phyloP scores from a whole-genome alignment of 2,797 vertebrate genomes.

The Balearica regulorum region DNA sequence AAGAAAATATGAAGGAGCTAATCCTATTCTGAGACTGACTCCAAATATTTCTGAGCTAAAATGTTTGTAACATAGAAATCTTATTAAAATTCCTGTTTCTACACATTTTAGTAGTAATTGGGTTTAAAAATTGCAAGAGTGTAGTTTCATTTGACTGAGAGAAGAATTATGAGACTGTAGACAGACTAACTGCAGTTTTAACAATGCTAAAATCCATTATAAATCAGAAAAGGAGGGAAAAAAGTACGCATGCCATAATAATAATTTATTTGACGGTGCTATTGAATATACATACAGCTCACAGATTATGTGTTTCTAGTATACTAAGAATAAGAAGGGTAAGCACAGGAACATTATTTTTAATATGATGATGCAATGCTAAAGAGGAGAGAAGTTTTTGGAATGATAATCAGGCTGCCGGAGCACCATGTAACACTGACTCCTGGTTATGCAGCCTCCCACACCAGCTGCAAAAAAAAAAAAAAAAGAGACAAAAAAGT shows the following conservation, averaged over 20 bases:
- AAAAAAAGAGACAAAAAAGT: background rate
- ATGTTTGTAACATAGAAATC: conserved; percentile 25
- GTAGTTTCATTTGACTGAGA: conserved; percentile 50
- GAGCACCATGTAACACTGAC: background rate
- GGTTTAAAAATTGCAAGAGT: conserved; percentile 42
- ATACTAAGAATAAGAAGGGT: conserved; percentile 50
- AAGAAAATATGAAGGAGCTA: conserved; percentile 33
- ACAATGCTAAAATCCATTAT: conserved; percentile 51
- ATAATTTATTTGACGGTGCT: conserved; percentile 49
- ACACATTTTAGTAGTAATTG: conserved; percentile 41
- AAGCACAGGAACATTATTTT: conserved; percentile 38
- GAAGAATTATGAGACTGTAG: conserved; percentile 50
- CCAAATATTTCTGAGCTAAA: conserved; percentile 28
- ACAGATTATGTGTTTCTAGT: conserved; percentile 50
- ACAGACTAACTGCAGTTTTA: conserved; percentile 53
- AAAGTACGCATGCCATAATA: conserved; percentile 36
- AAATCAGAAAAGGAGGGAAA: conserved; percentile 56
- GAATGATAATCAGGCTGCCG: conserved; percentile 6
- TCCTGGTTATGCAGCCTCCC: background rate
- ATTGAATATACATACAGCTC: conserved; percentile 51
- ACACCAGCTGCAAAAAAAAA: background rate
- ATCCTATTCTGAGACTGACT: conserved; percentile 1
- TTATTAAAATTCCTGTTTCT: conserved; percentile 50
- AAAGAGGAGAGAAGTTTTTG: conserved; percentile 9
- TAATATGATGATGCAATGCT: conserved; percentile 11